Conservation (phyloP, 2,113 vertebrate species). For the Theristicus caerulescens region DNA sequence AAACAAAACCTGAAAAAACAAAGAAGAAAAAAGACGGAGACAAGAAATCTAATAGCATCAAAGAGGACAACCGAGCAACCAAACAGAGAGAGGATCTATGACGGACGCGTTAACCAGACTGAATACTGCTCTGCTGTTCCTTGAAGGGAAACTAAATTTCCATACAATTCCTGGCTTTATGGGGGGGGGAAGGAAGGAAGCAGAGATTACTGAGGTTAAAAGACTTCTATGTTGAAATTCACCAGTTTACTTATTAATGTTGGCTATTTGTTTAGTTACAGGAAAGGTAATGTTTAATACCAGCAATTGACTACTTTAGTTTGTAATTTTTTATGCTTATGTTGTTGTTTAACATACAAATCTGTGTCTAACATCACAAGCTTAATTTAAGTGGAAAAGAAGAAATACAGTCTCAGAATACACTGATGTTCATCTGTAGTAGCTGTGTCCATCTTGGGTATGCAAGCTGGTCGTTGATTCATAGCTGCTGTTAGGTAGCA, state of each 20-base stretch:
- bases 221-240: background rate
- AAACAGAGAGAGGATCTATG: slow-evolving; percentile 83
- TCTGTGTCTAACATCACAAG: background rate
- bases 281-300: background rate
- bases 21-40: slow-evolving; percentile 78
- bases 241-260: slow-evolving; percentile 3
- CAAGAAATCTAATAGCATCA: slow-evolving; percentile 33
- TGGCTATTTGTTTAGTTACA: slow-evolving; percentile 9
- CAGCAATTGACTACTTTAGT: background rate
- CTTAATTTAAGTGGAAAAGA: background rate
- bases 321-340: background rate
- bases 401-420: background rate
- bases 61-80: slow-evolving; percentile 78
- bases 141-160: background rate
- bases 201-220: background rate
- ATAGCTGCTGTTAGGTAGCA: background rate
- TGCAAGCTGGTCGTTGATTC: background rate
- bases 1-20: slow-evolving; percentile 78
- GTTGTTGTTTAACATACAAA: slow-evolving; percentile 1
- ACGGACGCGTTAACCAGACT: background rate
- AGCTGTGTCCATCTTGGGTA: background rate
- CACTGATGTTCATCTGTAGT: background rate
- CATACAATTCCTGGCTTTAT: background rate
- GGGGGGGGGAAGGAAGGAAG: background rate
- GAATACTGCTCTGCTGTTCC: background rate